Evolutionary conservation across 2,113 vertebrate genomes (phyloP).

Genomic region (Canis aureus): DNA sequence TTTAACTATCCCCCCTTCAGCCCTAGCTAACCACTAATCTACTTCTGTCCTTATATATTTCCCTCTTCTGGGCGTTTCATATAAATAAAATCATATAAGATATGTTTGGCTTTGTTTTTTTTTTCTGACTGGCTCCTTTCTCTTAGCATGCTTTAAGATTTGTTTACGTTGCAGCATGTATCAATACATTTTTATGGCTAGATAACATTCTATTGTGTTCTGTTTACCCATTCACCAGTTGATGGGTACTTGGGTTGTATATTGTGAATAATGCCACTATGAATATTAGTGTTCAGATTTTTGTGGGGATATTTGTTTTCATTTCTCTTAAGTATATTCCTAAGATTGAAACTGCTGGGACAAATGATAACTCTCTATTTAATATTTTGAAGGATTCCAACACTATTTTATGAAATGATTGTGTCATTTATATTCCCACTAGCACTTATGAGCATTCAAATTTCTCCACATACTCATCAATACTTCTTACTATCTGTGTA

Average conservation of each 20-base stretch:
- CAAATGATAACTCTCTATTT: neutral
- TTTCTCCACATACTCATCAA: neutral
- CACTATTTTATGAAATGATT: neutral
- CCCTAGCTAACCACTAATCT: fast-evolving
- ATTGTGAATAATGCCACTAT: neutral
- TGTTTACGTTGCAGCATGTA: neutral
- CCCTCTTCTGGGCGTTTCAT: neutral
- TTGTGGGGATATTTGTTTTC: neutral
- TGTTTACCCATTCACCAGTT: neutral
- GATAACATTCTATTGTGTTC: neutral
- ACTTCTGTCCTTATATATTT: neutral
- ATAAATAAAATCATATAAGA: neutral
- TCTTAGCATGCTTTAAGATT: neutral
- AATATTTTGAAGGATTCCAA: neutral
- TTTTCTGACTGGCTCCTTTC: neutral
- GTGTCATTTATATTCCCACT: neutral
- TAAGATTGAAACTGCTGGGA: neutral
- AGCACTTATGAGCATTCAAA: neutral
- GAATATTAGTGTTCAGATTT: neutral
- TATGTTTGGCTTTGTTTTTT: neutral
- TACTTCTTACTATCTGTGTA: neutral
- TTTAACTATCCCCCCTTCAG: neutral
- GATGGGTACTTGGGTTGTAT: neutral
- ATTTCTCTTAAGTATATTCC: neutral
- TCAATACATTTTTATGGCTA: neutral